phyloP scores from a whole-genome alignment of 2,888 invertebrate species.

The Conus canariensis region DNA sequence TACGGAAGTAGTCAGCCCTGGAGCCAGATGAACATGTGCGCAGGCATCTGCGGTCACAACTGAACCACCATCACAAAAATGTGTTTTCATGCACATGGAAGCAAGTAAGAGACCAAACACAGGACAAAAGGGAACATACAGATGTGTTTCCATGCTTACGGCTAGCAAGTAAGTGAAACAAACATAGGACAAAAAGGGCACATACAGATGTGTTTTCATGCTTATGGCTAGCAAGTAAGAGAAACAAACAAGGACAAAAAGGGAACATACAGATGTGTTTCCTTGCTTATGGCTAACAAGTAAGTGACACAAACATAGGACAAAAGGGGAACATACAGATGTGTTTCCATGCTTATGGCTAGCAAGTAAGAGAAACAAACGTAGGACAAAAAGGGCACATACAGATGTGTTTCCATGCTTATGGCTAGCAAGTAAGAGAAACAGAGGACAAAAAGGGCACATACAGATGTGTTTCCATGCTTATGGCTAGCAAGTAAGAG shows the following conservation, averaged over 20 bases:
- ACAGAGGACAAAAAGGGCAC: background rate
- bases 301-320: background rate
- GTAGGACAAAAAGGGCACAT: no score
- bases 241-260: no score
- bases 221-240: no score
- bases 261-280: no score
- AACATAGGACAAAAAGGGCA: no score
- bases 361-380: no score
- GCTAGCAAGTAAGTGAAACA: no score
- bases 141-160: no score
- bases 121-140: background rate
- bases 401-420: background rate
- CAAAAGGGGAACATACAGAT: background rate
- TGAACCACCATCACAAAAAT: constrained; percentile 62
- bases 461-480: background rate
- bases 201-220: no score
- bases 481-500: no score
- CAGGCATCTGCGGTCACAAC: constrained; percentile 84
- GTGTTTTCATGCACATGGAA: background rate
- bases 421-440: background rate
- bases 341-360: no score
- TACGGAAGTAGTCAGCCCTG: constrained; percentile 83
- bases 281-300: background rate
- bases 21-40: constrained; percentile 88
- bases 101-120: background rate